Base-by-base conservation (phyloP, 37 sponge, comb jelly and placozoan species). In the Ephydatia muelleri region DNA sequence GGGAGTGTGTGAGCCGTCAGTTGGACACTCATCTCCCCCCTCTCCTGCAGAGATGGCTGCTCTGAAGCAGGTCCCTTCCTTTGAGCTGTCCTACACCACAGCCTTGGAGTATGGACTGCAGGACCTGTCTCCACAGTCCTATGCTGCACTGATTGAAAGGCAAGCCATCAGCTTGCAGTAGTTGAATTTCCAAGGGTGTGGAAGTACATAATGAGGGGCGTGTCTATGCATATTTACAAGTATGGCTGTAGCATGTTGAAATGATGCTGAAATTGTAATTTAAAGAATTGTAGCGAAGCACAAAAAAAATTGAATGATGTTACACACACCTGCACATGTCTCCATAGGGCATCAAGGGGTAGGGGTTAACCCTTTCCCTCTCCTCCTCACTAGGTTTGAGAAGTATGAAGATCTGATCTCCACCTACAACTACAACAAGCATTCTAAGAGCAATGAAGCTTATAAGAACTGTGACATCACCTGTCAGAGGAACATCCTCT, bases 81-180 rank as follows among this genome's bases (percentile, higher is more conserved):
- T 88, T 76, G 89, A 89, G 28, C 66, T 81, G 66, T 23, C 68
- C 28, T 94, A 94, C 83, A 80, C 80, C 1, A 86, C 95, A 21
- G 25, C 27, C 23, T 73, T 82, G 2, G 76, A 84, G 40, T 94
- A 94, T 79, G 67, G 69, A 11, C 35, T 94, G 76, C 27, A 66
- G 0, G 95, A 94, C 81, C 81, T 94, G 38, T 80, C 86, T 3
- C 84, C 92, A 34, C 40, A 40, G 19, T 88, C 92, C 16, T 94
- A 89, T 87, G 76, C 72, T 0, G 70, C 27, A 26, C 88, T 94
- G 30, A 78, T 72, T 16, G 68, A 86, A 70, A 73, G 84, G 14
- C 14, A 65, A 65, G 19, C 66, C 21, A 21, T 65, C 66, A 22
- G 19, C 66, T 14, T 21, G 14, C 66, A 65, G 19, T 22, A 65